phyloP scores from a whole-genome alignment of 2,113 vertebrate genomes.

The Castor canadensis region DNA sequence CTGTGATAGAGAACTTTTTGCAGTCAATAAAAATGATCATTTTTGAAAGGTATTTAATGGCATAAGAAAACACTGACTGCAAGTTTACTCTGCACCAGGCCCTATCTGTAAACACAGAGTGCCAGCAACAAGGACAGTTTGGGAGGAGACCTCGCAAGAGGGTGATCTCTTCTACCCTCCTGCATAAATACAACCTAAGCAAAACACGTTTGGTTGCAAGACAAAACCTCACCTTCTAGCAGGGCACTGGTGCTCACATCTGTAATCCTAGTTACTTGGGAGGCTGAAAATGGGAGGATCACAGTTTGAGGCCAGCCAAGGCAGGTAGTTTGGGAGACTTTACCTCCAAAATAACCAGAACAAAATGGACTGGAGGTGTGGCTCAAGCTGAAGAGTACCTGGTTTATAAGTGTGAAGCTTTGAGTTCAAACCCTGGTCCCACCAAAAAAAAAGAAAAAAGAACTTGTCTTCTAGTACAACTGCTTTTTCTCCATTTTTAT shows the following conservation, averaged over 20 bases:
- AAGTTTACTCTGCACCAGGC: not conserved
- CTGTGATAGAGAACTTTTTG: not conserved
- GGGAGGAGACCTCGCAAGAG: not conserved
- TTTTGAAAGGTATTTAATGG: not conserved
- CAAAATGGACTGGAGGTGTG: too few species aligned
- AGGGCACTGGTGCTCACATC: too few species aligned
- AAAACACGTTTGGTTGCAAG: not conserved
- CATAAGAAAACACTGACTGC: not conserved
- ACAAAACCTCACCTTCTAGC: not conserved
- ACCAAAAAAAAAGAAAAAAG: too few species aligned
- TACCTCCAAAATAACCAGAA: too few species aligned
- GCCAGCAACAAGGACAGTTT: not conserved
- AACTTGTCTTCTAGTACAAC: not conserved
- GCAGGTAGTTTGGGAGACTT: too few species aligned
- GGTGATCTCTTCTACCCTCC: not conserved
- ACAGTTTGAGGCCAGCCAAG: too few species aligned
- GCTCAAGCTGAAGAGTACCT: too few species aligned
- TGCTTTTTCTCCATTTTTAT: not conserved
- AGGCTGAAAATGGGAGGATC: too few species aligned
- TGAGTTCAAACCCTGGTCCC: too few species aligned
- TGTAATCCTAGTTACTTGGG: too few species aligned
- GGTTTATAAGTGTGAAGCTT: too few species aligned
- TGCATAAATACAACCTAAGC: not conserved
- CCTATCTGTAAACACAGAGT: not conserved
- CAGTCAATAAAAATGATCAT: not conserved